These are phyloP conservation scores for Lissonota sp. DNA, from an alignment of 2,888 invertebrate species.

Conservation along the genomic window DNA sequence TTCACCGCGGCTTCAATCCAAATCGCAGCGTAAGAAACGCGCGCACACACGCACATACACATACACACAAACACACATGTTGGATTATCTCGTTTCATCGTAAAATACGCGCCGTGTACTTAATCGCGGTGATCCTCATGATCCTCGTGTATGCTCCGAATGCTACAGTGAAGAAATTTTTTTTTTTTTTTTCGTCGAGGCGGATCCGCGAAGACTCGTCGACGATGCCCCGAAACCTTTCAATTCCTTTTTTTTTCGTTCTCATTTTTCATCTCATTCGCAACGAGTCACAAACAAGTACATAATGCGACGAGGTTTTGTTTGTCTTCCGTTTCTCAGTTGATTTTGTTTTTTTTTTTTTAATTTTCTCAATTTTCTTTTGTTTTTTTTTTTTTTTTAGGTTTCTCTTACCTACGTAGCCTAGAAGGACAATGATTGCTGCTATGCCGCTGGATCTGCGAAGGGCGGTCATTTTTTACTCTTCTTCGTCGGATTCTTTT, in stretches of 20 bases:
- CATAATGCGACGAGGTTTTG: slow-evolving; percentile 58
- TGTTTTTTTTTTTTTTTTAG: slow-evolving; percentile 29
- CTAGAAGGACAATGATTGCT: slow-evolving; percentile 81
- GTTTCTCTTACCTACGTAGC: slow-evolving; percentile 64
- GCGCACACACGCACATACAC: not conserved
- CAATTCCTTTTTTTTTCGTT: slow-evolving; percentile 21
- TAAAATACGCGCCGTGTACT: not conserved
- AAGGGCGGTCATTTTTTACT: slow-evolving; percentile 86
- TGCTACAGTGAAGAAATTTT: slow-evolving; percentile 18
- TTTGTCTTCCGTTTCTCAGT: no score
- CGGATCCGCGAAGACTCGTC: slow-evolving; percentile 48
- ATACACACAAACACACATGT: not conserved
- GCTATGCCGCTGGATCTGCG: slow-evolving; percentile 77
- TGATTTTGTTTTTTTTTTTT: slow-evolving; percentile 40
- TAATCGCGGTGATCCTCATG: slow-evolving; percentile 12
- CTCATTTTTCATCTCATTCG: no score
- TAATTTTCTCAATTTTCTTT: slow-evolving; percentile 28
- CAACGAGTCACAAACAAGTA: slow-evolving; percentile 51
- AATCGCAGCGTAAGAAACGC: slow-evolving; percentile 10
- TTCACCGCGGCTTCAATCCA: slow-evolving; percentile 19
- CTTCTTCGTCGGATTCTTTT: slow-evolving; percentile 87
- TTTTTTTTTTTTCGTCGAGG: slow-evolving; percentile 39
- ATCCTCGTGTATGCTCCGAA: slow-evolving; percentile 16
- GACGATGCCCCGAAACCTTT: slow-evolving; percentile 16
- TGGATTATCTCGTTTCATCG: not conserved